These are phyloP conservation scores for Drosophila austrosaltans DNA, from an alignment of 2,888 invertebrate genomes.

Conservation along the genomic window DNA sequence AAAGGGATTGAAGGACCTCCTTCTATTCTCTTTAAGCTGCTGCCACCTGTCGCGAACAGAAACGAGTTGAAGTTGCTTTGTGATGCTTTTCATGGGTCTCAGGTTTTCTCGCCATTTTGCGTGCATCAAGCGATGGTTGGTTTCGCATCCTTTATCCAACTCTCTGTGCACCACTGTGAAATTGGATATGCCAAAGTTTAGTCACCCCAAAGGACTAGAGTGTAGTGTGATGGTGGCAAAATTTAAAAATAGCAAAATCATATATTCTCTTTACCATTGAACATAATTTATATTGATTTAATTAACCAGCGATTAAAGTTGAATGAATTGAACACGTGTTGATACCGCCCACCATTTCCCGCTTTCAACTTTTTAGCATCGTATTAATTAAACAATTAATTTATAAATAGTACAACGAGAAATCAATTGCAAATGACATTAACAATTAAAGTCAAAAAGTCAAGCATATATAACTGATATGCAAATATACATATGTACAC, in stretches of 20 bases:
- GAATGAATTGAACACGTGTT: slow-evolving; percentile 39
- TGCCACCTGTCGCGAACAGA: slow-evolving; percentile 18
- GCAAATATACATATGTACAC: background rate
- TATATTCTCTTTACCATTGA: background rate
- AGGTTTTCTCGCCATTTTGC: slow-evolving; percentile 2
- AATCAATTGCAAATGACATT: slow-evolving; percentile 16
- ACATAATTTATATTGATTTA: slow-evolving; percentile 41
- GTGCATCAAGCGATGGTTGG: background rate
- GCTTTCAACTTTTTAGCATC: background rate
- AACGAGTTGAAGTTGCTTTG: slow-evolving; percentile 17
- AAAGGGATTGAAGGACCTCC: background rate
- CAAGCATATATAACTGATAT: background rate
- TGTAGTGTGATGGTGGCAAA: no score
- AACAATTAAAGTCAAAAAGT: slow-evolving; percentile 16
- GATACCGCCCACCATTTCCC: background rate
- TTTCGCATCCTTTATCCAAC: background rate
- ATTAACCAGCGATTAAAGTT: slow-evolving; percentile 55
- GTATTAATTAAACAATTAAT: slow-evolving; percentile 7
- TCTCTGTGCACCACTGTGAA: background rate
- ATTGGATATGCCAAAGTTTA: slow-evolving; percentile 17
- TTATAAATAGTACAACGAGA: slow-evolving; percentile 2
- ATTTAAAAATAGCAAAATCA: background rate
- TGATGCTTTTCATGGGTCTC: slow-evolving; percentile 8
- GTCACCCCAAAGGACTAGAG: background rate
- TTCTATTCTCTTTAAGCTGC: background rate